Conservation (phyloP, 2,113 vertebrate species). For the rat (Rattus norvegicus) region GRCr8 NC_086020.1:191560001-191560500, state of each 20-base stretch:
- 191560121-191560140: not conserved
- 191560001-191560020: not conserved
- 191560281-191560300: not conserved
- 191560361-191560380: not conserved
- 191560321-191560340: not conserved
- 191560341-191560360: not conserved
- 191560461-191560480: constrained; percentile 93
- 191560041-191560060: not conserved
- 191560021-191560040: not conserved
- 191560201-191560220: not conserved
- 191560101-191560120: not conserved
- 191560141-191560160: not conserved
- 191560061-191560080: not conserved
- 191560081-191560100: not conserved
- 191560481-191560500: constrained; percentile 92
- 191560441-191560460: constrained; percentile 97
- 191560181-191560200: not conserved
- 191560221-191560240: not conserved
- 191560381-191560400: not conserved
- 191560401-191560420: not conserved
- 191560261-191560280: not conserved
- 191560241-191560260: not conserved
- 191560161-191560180: not conserved
- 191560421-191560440: constrained; percentile 34
- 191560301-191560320: not conserved